Evolutionary conservation across 2,888 invertebrate genomes (phyloP).

Genomic region (Argyra leucocephala): DNA sequence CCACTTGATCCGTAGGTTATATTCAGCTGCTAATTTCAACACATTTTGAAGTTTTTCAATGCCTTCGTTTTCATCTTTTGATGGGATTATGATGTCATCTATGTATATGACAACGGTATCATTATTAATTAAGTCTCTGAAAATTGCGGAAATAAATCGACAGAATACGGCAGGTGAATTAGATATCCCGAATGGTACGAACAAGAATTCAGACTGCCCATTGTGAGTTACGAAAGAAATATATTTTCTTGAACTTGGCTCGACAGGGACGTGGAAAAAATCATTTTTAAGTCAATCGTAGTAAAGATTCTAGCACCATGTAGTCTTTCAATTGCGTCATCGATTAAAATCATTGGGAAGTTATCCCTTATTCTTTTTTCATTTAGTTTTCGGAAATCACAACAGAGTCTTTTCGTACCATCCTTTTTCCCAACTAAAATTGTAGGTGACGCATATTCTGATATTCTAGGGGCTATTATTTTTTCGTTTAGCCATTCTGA

Average conservation of each 20-base stretch:
- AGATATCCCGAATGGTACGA: no score
- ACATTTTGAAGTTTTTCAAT: background rate
- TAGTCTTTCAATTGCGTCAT: background rate
- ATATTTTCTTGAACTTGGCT: background rate
- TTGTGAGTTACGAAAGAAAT: no score
- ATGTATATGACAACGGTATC: constrained; percentile 14
- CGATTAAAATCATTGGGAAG: background rate
- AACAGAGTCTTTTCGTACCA: no score
- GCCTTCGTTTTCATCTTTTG: no score
- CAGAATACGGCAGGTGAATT: no score
- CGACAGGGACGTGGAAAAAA: background rate
- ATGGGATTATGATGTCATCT: constrained; percentile 11
- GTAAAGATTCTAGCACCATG: background rate
- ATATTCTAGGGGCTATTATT: no score
- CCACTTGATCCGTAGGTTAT: background rate
- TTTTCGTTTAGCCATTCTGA: no score
- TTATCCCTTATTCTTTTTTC: background rate
- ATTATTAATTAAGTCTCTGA: constrained; percentile 9
- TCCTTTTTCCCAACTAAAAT: constrained; percentile 21
- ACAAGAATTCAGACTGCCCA: no score
- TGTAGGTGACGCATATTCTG: background rate
- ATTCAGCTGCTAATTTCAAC: background rate
- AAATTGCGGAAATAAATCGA: no score
- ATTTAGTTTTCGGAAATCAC: no score
- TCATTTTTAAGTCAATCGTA: background rate